Percentiles rank a stretch among this genome's conserved stretches.
Evolutionary conservation across 1,140 invertebrate genomes (phyloP).

Genomic region (Drosophila athabasca): DNA sequence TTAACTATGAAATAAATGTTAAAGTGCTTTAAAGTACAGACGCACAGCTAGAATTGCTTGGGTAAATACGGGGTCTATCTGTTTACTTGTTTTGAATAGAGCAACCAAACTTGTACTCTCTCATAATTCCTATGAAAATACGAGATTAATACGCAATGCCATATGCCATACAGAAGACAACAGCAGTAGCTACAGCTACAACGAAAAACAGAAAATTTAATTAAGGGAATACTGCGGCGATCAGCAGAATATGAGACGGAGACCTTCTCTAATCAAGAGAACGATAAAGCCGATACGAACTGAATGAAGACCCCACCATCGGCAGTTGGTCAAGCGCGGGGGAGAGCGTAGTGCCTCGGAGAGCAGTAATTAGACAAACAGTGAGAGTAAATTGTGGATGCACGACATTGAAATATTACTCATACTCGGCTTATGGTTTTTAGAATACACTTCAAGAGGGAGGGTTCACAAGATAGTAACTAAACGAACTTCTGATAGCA

Average conservation of each 20-base stretch:
- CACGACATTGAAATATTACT: slow-evolving; percentile 66
- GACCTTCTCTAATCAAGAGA: slow-evolving; percentile 75
- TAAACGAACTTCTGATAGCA: too few relatives aligned
- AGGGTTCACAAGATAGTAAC: too few relatives aligned
- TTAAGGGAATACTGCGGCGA: slow-evolving; percentile 78
- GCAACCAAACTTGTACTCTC: not conserved
- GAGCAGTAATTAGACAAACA: slow-evolving; percentile 67
- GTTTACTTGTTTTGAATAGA: not conserved
- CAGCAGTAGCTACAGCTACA: slow-evolving; percentile 31
- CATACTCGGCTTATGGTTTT: slow-evolving; percentile 8
- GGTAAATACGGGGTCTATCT: not conserved
- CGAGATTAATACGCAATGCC: slow-evolving; percentile 24
- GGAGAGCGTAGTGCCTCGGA: slow-evolving; percentile 2
- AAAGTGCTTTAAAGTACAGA: slow-evolving; percentile 2
- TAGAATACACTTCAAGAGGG: not conserved
- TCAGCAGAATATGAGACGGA: slow-evolving; percentile 73
- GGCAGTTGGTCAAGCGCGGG: slow-evolving; percentile 60
- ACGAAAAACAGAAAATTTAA: slow-evolving; percentile 61
- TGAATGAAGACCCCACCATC: slow-evolving; percentile 14
- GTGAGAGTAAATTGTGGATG: slow-evolving; percentile 64
- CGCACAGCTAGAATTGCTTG: too few relatives aligned
- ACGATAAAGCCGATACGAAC: slow-evolving; percentile 67
- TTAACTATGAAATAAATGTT: slow-evolving; percentile 21
- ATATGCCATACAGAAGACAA: slow-evolving; percentile 42
- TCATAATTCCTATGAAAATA: slow-evolving; percentile 7